Evolutionary conservation across 2,113 vertebrate species (phyloP).

Genomic region (Colius striatus): DNA sequence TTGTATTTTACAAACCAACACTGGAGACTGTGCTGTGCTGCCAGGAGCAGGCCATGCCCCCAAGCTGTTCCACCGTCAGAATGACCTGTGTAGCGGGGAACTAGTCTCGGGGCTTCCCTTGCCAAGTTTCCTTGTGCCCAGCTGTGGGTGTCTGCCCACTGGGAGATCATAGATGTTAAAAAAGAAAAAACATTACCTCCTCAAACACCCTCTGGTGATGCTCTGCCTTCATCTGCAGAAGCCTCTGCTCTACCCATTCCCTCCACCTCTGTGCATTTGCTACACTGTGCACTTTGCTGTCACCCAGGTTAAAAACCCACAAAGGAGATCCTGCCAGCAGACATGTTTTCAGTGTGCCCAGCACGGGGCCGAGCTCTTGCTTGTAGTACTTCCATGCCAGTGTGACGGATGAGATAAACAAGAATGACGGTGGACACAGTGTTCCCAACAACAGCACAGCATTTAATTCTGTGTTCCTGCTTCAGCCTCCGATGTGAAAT

Average conservation of each 20-base stretch:
- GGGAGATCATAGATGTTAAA: background rate
- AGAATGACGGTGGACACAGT: background rate
- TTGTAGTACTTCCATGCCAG: background rate
- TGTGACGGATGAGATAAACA: background rate
- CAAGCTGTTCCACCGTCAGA: rapidly evolving
- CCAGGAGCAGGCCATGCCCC: background rate
- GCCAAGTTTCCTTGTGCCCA: background rate
- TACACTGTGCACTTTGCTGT: background rate
- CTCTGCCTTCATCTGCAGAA: background rate
- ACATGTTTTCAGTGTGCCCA: rapidly evolving
- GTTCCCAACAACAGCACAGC: background rate
- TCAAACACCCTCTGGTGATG: background rate
- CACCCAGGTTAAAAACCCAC: background rate
- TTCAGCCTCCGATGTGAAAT: background rate
- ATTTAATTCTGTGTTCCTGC: background rate
- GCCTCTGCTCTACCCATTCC: background rate
- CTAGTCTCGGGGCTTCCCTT: rapidly evolving
- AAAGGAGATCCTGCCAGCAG: background rate
- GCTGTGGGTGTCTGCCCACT: rapidly evolving
- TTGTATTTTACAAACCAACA: background rate
- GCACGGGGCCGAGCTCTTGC: background rate
- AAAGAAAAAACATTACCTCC: background rate
- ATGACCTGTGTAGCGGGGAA: background rate
- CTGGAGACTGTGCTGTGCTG: background rate
- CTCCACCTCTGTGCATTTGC: background rate